These are phyloP conservation scores for Anguilla megastoma DNA, from an alignment of 2,797 vertebrate species.

Conservation along the genomic window DNA sequence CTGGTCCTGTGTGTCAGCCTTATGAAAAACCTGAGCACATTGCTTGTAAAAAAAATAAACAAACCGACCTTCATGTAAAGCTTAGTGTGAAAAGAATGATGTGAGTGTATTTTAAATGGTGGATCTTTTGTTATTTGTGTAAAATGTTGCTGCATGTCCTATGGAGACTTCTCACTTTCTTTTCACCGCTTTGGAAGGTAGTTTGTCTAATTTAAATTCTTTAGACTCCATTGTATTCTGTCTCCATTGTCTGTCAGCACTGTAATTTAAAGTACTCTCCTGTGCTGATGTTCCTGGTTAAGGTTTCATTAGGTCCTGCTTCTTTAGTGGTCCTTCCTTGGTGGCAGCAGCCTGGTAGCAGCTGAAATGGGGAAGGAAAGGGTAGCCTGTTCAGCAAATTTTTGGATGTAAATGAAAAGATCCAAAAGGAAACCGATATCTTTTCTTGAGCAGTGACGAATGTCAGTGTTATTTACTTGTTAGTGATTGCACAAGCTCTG, in stretches of 20 bases:
- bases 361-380: constrained; percentile 22
- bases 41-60: background rate
- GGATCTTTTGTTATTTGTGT: background rate
- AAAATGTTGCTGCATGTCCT: background rate
- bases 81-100: background rate
- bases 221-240: constrained; percentile 28
- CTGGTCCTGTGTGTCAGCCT: background rate
- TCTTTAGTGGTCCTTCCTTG: constrained; percentile 17
- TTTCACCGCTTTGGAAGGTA: background rate
- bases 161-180: background rate
- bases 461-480: constrained; percentile 27
- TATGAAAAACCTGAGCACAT: background rate
- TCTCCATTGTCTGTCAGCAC: background rate
- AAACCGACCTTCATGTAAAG: background rate
- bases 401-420: background rate
- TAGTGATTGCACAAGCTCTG: background rate
- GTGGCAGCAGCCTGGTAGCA: background rate
- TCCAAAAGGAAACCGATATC: background rate
- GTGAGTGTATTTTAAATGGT: background rate
- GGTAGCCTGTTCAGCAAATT: background rate
- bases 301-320: background rate
- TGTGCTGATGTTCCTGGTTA: background rate
- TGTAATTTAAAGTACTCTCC: constrained; percentile 14
- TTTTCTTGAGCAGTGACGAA: constrained; percentile 25
- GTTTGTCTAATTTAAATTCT: background rate